Evolutionary conservation across 2,888 invertebrate genomes (phyloP).

Genomic region (Argyresthia albistria): DNA sequence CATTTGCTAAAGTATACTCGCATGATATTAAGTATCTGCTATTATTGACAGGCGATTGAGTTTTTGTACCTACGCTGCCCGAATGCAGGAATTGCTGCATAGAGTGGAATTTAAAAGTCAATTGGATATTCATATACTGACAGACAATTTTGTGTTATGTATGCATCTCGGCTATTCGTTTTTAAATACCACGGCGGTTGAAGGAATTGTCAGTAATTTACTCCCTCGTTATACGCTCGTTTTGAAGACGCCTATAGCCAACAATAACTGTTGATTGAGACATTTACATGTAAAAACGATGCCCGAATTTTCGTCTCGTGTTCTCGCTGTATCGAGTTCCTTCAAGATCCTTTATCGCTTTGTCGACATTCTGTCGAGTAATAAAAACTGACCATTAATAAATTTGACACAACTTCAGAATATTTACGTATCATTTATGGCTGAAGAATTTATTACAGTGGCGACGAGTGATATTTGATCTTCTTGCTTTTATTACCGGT

Average conservation of each 20-base stretch:
- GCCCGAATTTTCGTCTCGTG: neutral
- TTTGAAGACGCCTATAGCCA: neutral
- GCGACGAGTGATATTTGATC: neutral
- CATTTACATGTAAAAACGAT: slow-evolving; percentile 1
- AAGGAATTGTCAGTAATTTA: neutral
- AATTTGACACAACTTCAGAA: slow-evolving; percentile 2
- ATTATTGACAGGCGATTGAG: too few species aligned
- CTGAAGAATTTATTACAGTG: slow-evolving; percentile 4
- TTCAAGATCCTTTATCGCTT: slow-evolving; percentile 3
- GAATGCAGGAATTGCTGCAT: too few species aligned
- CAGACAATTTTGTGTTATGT: too few species aligned
- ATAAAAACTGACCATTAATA: slow-evolving; percentile 5
- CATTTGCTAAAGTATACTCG: too few species aligned
- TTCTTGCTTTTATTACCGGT: too few species aligned
- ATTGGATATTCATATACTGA: too few species aligned
- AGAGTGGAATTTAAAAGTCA: too few species aligned
- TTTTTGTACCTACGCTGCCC: too few species aligned
- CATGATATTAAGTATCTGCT: too few species aligned
- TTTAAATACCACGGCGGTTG: too few species aligned
- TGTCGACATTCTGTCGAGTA: slow-evolving; percentile 4
- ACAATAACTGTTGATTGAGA: slow-evolving; percentile 1
- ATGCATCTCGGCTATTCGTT: too few species aligned
- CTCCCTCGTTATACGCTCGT: neutral
- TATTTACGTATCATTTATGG: neutral
- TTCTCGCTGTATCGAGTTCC: neutral